These are phyloP conservation scores for Caenorhabditis briggsae DNA, from an alignment of 1,140 invertebrate species.

Conservation along the genomic window DNA sequence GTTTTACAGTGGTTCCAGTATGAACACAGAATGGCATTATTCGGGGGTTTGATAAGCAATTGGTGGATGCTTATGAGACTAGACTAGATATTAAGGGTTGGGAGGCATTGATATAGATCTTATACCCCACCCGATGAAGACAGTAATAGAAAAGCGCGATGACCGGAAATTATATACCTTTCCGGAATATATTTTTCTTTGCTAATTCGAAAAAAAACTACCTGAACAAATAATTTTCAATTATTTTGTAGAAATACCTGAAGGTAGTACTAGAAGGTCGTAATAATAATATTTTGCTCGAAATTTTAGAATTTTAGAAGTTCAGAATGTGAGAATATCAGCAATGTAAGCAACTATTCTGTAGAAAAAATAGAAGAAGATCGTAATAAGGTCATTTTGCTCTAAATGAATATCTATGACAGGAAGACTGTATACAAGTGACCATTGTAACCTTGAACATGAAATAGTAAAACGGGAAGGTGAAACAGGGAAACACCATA, in stretches of 20 bases:
- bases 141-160: not conserved
- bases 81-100: too few species aligned
- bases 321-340: too few species aligned
- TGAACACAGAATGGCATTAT: slow-evolving; percentile 5
- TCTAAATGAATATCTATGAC: not conserved
- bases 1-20: slow-evolving; percentile 38
- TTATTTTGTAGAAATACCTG: too few species aligned
- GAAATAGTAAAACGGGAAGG: slow-evolving; percentile 47
- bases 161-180: slow-evolving; percentile 4
- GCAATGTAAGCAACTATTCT: too few species aligned
- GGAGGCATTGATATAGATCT: too few species aligned
- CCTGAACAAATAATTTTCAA: too few species aligned
- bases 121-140: too few species aligned
- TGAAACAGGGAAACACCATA: slow-evolving; percentile 25
- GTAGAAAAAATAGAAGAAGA: too few species aligned
- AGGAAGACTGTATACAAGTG: slow-evolving; percentile 13
- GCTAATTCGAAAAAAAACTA: too few species aligned
- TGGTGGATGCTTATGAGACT: not conserved
- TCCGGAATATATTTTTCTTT: not conserved
- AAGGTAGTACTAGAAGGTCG: too few species aligned
- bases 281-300: not conserved
- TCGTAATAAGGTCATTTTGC: not conserved
- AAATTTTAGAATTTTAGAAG: too few species aligned
- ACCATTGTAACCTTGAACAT: slow-evolving; percentile 48
- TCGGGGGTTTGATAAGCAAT: not conserved